Evolutionary conservation across 2,113 vertebrate genomes (phyloP).

Genomic region (Halcyon malimbica): DNA sequence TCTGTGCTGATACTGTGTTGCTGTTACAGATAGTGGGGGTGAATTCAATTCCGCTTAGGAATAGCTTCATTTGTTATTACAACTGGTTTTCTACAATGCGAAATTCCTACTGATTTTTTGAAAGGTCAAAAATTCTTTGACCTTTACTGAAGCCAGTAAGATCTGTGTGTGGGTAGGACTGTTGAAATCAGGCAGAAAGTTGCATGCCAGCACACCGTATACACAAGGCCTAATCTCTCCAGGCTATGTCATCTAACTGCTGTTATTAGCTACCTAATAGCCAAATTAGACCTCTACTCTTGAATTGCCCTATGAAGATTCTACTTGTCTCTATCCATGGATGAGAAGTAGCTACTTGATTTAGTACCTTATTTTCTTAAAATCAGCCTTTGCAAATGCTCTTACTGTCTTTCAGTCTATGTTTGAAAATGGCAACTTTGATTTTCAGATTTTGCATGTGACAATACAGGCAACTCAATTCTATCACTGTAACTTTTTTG

Average conservation of each 20-base stretch:
- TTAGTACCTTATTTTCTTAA: not conserved
- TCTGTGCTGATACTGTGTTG: not conserved
- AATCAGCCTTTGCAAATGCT: not conserved
- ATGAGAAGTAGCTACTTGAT: not conserved
- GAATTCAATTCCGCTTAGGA: not conserved
- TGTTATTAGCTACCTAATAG: not conserved
- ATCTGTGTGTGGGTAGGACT: not conserved
- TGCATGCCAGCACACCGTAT: not conserved
- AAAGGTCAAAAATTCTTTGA: not conserved
- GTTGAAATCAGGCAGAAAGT: not conserved
- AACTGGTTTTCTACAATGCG: not conserved
- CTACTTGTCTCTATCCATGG: not conserved
- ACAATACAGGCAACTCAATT: not conserved
- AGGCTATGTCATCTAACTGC: not conserved
- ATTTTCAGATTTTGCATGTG: not conserved
- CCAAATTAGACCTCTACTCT: not conserved
- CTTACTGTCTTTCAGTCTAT: not conserved
- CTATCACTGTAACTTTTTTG: not conserved
- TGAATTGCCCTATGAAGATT: not conserved
- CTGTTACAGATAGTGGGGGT: not conserved
- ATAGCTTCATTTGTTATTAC: not conserved
- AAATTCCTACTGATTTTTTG: not conserved
- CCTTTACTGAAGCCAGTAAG: not conserved
- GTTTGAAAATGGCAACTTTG: not conserved
- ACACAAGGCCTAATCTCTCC: not conserved